Conservation (phyloP, 2,888 invertebrate species). For the Pseudococcus jackbeardsleyi region DNA sequence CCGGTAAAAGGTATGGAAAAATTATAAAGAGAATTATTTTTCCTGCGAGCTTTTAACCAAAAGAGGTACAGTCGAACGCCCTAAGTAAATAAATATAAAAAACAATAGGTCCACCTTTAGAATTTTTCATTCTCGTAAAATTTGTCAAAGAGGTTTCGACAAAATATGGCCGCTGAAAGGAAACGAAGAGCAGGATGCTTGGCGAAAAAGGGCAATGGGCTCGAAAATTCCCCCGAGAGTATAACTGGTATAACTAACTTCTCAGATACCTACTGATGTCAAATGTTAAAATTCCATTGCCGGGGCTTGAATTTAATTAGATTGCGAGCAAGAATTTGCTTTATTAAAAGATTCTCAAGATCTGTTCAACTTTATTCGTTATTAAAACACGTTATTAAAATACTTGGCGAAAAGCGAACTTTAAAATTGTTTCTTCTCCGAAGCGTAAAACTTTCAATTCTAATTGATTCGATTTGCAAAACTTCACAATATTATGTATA, state of each 20-base stretch:
- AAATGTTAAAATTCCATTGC: slow-evolving; percentile 58
- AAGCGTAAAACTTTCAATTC: slow-evolving; percentile 38
- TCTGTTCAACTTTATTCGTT: slow-evolving; percentile 55
- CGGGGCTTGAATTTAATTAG: slow-evolving; percentile 53
- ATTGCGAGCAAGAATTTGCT: slow-evolving; percentile 50
- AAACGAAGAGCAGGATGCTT: background rate
- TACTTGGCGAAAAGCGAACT: slow-evolving; percentile 21
- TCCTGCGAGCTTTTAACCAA: background rate
- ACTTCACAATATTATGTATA: slow-evolving; percentile 29
- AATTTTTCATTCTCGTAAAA: slow-evolving; percentile 29
- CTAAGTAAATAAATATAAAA: slow-evolving; percentile 60
- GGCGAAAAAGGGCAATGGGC: background rate
- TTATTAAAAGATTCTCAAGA: slow-evolving; percentile 51
- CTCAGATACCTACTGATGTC: slow-evolving; percentile 35
- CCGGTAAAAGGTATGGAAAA: slow-evolving; percentile 19
- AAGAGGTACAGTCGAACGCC: background rate
- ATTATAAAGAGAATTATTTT: background rate
- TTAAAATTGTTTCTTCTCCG: slow-evolving; percentile 46
- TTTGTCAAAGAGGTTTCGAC: slow-evolving; percentile 9
- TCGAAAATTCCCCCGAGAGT: slow-evolving; percentile 41
- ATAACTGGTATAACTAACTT: slow-evolving; percentile 39
- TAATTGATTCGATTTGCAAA: slow-evolving; percentile 51
- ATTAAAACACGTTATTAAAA: slow-evolving; percentile 56
- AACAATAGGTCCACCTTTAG: slow-evolving; percentile 38
- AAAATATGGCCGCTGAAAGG: background rate